Percentiles rank a stretch among this genome's conserved stretches.
Evolutionary conservation across 2,113 vertebrate genomes (phyloP).

Genomic region (Conger conger): DNA sequence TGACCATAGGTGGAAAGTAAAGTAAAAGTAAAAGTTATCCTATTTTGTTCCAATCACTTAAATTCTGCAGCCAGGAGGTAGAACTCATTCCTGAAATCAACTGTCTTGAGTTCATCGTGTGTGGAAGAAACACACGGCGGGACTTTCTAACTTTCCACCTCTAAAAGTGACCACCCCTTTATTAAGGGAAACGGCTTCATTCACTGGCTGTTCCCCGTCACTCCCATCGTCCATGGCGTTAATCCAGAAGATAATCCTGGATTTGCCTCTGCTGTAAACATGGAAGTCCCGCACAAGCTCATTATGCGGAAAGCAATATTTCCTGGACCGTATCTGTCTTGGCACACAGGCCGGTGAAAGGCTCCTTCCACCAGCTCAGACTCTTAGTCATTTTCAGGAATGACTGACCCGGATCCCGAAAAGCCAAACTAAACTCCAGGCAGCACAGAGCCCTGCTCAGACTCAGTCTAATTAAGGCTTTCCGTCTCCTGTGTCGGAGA

Average conservation of each 20-base stretch:
- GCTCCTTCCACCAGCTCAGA: neutral
- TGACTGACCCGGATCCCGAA: neutral
- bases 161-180: neutral
- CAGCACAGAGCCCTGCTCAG: no score
- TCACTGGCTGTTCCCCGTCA: neutral
- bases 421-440: neutral
- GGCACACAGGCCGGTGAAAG: neutral
- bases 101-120: no score
- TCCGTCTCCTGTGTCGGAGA: no score
- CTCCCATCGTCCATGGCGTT: neutral
- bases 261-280: neutral
- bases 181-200: slow-evolving; percentile 10
- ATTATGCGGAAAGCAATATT: neutral
- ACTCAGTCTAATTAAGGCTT: no score
- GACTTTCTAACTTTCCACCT: no score
- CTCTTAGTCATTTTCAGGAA: neutral
- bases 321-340: neutral
- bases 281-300: neutral
- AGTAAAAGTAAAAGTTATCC: no score
- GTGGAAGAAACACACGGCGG: no score
- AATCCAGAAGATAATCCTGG: neutral
- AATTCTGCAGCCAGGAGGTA: no score
- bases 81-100: no score
- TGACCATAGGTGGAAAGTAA: no score
- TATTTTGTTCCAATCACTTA: no score